phyloP scores from a whole-genome alignment of 2,797 vertebrate species.

The Orientallactaga sibirica region DNA sequence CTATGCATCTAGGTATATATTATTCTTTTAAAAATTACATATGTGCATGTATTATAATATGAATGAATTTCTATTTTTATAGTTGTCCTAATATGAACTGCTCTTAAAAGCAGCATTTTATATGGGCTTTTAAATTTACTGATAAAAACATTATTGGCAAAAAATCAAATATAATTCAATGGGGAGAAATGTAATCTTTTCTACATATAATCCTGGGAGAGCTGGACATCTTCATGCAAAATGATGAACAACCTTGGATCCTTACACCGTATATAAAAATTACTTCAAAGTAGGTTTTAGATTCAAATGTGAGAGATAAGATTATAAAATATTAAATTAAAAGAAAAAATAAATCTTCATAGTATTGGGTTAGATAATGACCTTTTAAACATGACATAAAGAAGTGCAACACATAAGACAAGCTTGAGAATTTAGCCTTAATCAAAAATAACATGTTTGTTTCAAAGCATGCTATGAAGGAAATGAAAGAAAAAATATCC shows the following conservation, averaged over 20 bases:
- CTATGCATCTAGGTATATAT: background rate
- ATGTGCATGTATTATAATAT: background rate
- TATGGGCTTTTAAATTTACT: slow-evolving; percentile 30
- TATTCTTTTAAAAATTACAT: background rate
- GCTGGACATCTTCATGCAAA: background rate
- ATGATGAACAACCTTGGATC: background rate
- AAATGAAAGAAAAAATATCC: background rate
- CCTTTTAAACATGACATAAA: slow-evolving; percentile 10
- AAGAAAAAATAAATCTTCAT: background rate
- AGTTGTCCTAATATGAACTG: background rate
- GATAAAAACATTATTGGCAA: slow-evolving; percentile 13
- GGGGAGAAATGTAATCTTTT: background rate
- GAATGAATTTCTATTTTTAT: slow-evolving; percentile 39
- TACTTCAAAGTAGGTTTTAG: background rate
- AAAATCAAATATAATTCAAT: background rate
- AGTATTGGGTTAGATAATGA: slow-evolving; percentile 2
- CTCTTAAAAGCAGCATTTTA: background rate
- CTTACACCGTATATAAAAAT: background rate
- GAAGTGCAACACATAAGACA: background rate
- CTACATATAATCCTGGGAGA: background rate
- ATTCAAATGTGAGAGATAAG: slow-evolving; percentile 18
- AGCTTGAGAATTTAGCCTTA: background rate
- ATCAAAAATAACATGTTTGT: slow-evolving; percentile 1
- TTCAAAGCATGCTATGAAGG: background rate
- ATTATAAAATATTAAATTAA: background rate